Conservation (phyloP, 2,888 invertebrate species). For the Meta bourneti region DNA sequence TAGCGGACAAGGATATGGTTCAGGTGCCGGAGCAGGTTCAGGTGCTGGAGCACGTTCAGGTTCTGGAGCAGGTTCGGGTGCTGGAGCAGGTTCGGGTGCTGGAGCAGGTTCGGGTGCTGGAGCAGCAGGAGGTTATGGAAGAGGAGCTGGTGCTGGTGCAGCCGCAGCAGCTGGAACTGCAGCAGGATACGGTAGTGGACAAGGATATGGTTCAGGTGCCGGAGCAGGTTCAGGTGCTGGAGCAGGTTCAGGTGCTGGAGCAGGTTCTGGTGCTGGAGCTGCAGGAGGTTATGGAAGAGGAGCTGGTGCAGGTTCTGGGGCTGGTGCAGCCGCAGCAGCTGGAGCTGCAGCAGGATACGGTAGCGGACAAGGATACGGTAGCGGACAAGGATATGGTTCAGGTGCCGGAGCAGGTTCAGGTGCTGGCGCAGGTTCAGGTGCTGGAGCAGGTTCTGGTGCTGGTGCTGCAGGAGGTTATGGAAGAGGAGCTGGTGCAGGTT, state of each 20-base stretch:
- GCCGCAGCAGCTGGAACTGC: not conserved
- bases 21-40: not conserved
- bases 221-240: not conserved
- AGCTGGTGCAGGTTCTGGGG: not conserved
- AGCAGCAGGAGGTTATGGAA: not conserved
- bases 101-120: not conserved
- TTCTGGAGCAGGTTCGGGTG: not conserved
- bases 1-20: not conserved
- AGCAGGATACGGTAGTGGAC: not conserved
- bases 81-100: not conserved
- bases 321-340: not conserved
- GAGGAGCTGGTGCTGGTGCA: not conserved
- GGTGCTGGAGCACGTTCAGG: not conserved
- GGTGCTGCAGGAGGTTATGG: not conserved
- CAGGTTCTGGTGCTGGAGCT: slow-evolving; percentile 4
- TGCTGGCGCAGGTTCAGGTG: not conserved
- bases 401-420: not conserved
- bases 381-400: not conserved
- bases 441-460: not conserved
- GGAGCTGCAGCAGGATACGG: no score
- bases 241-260: not conserved
- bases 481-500: not conserved
- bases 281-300: not conserved
- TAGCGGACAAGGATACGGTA: not conserved
- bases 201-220: not conserved